Evolutionary conservation across 2,888 invertebrate genomes (phyloP).

Genomic region (Pheosia tremula): DNA sequence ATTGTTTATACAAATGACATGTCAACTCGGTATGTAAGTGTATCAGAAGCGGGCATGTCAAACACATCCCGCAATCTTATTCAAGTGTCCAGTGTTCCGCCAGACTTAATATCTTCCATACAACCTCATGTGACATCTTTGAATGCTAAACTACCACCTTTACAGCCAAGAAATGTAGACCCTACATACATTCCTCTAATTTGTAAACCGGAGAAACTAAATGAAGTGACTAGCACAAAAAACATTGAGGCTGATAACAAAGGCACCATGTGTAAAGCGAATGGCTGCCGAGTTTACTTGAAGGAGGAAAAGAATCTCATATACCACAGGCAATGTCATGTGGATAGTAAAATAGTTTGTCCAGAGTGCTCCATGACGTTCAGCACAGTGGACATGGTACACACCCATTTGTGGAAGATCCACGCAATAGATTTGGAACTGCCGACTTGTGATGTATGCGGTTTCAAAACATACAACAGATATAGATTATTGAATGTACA

Average conservation of each 20-base stretch:
- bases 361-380: conserved; percentile 86
- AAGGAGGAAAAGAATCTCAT: conserved; percentile 84
- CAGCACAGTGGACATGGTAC: conserved; percentile 87
- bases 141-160: conserved; percentile 39
- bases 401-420: conserved; percentile 91
- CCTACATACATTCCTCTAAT: conserved; percentile 44
- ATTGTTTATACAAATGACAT: conserved; percentile 76
- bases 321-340: conserved; percentile 88
- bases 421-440: conserved; percentile 93
- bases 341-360: conserved; percentile 81
- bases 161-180: conserved; percentile 37
- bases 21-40: conserved; percentile 68
- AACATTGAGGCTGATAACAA: conserved; percentile 39
- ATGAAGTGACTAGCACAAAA: conserved; percentile 32
- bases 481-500: conserved; percentile 90
- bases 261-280: conserved; percentile 77
- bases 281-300: conserved; percentile 84
- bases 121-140: conserved; percentile 48
- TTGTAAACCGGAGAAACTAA: conserved; percentile 44
- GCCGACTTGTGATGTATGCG: conserved; percentile 90
- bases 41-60: conserved; percentile 53
- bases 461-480: conserved; percentile 88
- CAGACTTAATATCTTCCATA: conserved; percentile 76
- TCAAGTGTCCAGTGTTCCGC: conserved; percentile 69
- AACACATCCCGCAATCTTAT: conserved; percentile 59